Conservation (phyloP, 2,113 vertebrate species). For the Lota lota region DNA sequence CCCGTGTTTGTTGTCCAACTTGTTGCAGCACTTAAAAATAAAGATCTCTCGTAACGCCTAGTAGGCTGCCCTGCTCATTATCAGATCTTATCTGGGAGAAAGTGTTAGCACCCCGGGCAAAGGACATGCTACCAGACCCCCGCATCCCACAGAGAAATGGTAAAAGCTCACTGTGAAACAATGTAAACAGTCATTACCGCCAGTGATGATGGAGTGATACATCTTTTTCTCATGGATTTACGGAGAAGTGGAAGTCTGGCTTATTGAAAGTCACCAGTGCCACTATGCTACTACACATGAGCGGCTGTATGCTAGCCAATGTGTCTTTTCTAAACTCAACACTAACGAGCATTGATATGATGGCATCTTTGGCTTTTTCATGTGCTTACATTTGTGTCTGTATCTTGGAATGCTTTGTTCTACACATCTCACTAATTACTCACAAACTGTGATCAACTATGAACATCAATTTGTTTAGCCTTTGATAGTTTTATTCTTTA, state of each 20-base stretch:
- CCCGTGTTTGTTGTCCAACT: slow-evolving; percentile 41
- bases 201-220: slow-evolving; percentile 38
- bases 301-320: no score
- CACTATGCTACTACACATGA: not conserved
- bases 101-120: slow-evolving; percentile 34
- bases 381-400: not conserved
- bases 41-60: not conserved
- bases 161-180: slow-evolving; percentile 37
- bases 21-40: not conserved
- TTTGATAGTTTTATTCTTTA: no score
- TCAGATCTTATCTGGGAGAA: slow-evolving; percentile 28
- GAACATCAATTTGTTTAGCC: no score
- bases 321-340: no score
- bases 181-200: slow-evolving; percentile 62
- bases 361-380: no score
- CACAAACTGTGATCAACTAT: no score
- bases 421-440: not conserved
- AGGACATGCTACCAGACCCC: slow-evolving; percentile 40
- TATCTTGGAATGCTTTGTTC: not conserved
- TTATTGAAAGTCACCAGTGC: slow-evolving; percentile 50
- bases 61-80: slow-evolving; percentile 39
- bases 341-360: no score
- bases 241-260: slow-evolving; percentile 51
- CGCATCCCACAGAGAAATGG: slow-evolving; percentile 39
- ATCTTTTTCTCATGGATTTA: slow-evolving; percentile 53